Evolutionary conservation across 2,797 vertebrate genomes (phyloP).

Genomic region (Microhierax caerulescens): DNA sequence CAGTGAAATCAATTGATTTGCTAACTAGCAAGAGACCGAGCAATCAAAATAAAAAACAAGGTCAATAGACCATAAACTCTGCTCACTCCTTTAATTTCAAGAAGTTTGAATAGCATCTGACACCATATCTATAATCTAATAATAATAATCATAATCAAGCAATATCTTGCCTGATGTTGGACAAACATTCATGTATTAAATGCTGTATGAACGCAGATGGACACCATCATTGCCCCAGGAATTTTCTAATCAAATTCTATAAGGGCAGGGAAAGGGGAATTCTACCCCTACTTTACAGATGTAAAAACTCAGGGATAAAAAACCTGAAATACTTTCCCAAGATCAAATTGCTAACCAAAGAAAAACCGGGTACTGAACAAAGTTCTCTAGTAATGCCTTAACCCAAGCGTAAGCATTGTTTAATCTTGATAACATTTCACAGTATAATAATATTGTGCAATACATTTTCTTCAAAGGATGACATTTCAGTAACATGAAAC

Average conservation of each 20-base stretch:
- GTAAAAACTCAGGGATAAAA: not conserved
- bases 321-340: not conserved
- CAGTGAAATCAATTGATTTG: not conserved
- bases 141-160: not conserved
- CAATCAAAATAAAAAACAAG: not conserved
- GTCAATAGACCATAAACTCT: not conserved
- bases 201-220: not conserved
- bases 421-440: not conserved
- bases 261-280: not conserved
- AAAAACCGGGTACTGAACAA: fast-evolving
- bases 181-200: not conserved
- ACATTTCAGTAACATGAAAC: not conserved
- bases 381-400: not conserved
- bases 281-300: not conserved
- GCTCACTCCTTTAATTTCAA: not conserved
- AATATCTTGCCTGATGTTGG: not conserved
- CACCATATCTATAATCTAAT: not conserved
- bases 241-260: not conserved
- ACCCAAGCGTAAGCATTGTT: not conserved
- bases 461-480: not conserved
- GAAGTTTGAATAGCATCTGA: not conserved
- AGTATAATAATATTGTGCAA: not conserved
- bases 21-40: not conserved
- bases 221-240: not conserved
- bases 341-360: not conserved